Evolutionary conservation across 2,797 vertebrate genomes (phyloP).

Genomic region (Chloroceryle amazona): DNA sequence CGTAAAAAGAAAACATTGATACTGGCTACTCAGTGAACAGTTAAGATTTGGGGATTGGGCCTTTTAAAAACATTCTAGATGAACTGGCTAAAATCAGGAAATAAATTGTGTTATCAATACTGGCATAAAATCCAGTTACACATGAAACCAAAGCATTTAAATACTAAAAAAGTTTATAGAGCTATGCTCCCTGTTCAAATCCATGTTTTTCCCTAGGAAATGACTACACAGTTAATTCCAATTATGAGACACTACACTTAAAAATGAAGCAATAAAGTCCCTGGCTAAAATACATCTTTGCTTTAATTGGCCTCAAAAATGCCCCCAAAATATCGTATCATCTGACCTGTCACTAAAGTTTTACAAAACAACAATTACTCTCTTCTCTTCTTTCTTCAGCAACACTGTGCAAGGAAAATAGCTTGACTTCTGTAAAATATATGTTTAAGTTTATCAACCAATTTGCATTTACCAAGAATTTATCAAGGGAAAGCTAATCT

Average conservation of each 20-base stretch:
- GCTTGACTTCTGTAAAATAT: not conserved
- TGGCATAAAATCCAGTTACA: not conserved
- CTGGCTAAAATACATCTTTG: not conserved
- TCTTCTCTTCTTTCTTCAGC: not conserved
- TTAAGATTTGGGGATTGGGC: not conserved
- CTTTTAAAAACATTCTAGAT: not conserved
- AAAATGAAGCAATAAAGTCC: conserved; percentile 9
- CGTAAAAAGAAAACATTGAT: conserved; percentile 39
- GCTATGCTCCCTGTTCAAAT: not conserved
- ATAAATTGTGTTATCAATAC: not conserved
- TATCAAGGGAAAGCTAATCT: not conserved
- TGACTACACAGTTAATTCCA: not conserved
- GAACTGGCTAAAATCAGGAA: not conserved
- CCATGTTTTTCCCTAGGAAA: not conserved
- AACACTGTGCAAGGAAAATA: not conserved
- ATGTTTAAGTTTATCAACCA: not conserved
- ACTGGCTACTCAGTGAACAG: not conserved
- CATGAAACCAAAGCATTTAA: not conserved
- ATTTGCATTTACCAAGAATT: not conserved
- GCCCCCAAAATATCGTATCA: not conserved
- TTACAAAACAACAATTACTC: not conserved
- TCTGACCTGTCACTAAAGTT: not conserved
- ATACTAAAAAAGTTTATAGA: not conserved
- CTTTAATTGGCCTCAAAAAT: not conserved
- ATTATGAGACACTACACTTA: conserved; percentile 26